Evolutionary conservation across 2,113 vertebrate genomes (phyloP), one percentile per base, ranked within the genome.

Genomic region (Myrmecobius fasciatus): DNA sequence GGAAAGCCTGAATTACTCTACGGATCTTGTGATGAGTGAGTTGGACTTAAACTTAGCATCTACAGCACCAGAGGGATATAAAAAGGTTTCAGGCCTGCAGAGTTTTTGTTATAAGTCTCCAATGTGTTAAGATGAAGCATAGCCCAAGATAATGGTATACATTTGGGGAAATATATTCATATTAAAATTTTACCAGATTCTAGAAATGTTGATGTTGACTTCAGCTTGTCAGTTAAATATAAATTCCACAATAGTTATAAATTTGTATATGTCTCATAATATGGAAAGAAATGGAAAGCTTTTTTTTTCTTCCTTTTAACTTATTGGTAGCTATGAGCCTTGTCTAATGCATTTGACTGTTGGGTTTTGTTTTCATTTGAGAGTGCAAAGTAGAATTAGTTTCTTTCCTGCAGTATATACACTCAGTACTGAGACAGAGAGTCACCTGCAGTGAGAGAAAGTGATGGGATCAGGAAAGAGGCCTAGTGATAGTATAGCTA

Each of bases 181-280:
- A 91, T 95, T 25, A 95, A 92, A 93, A 91, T 96, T 93, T 75
- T n/a, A 96, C 3, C 47, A 91, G 94, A 93, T 89, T 94, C 56
- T 75, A 92, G 94, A 97, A 96, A 97, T 91, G 96, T 96, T 28
- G 0, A 6, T 95, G 92, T 60, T 92, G 89, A 36, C 54, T 83
- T 93, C 8, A 89, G 47, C 49, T 28, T 94, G 93, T 56, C 91
- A 95, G 93, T 97, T 97, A 95, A 96, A 97, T 96, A 95, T 96
- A 95, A 97, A 96, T 93, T 67, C 22, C 1, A 0, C 28, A 94
- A 97, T 92, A 97, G 95, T 95, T 97, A 96, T 95, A 92, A 96
- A 98, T 96, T 95, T 94, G 96, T 31, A 89, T 36, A 36, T 92
- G 54, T 17, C 11, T 95, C 96, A 93, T 97, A 94, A 96, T 51